Evolutionary conservation across 1,140 invertebrate genomes (phyloP).

Genomic region (Heterodera schachtii): DNA sequence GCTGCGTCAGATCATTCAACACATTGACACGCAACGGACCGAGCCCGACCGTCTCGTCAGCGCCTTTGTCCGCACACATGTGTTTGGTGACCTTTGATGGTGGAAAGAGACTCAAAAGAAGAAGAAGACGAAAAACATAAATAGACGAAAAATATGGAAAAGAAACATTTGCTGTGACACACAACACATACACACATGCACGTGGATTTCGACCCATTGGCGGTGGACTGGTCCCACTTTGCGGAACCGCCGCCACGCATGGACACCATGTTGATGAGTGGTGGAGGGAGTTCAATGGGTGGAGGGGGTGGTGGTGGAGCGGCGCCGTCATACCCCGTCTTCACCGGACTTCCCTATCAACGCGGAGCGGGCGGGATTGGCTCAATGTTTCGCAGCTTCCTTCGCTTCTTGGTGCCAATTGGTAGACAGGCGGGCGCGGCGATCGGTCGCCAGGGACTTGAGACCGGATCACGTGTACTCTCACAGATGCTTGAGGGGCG

Average conservation of each 20-base stretch:
- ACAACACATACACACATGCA: conserved; percentile 18
- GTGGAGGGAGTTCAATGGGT: not conserved
- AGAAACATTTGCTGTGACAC: no score
- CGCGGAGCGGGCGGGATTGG: conserved; percentile 27
- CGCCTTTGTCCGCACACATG: not conserved
- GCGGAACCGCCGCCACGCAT: not conserved
- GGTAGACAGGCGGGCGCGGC: conserved; percentile 20
- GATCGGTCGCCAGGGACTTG: conserved; percentile 27
- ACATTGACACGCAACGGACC: not conserved
- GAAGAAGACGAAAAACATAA: not conserved
- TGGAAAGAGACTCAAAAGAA: no score
- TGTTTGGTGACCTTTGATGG: not conserved
- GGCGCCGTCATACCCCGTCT: not conserved
- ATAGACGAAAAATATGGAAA: not conserved
- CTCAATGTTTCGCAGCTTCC: conserved; percentile 28
- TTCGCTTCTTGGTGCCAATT: conserved; percentile 32
- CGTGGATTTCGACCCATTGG: conserved; percentile 21
- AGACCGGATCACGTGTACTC: conserved; percentile 19
- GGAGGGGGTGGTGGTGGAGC: conserved; percentile 20
- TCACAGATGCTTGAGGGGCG: conserved; percentile 18
- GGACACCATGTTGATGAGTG: not conserved
- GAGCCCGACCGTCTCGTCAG: not conserved
- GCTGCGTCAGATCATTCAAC: not conserved
- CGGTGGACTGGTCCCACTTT: conserved; percentile 22
- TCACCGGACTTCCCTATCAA: conserved; percentile 28